Conservation (phyloP, 2,113 vertebrate genomes). For the Prochilodus magdalenae region DNA sequence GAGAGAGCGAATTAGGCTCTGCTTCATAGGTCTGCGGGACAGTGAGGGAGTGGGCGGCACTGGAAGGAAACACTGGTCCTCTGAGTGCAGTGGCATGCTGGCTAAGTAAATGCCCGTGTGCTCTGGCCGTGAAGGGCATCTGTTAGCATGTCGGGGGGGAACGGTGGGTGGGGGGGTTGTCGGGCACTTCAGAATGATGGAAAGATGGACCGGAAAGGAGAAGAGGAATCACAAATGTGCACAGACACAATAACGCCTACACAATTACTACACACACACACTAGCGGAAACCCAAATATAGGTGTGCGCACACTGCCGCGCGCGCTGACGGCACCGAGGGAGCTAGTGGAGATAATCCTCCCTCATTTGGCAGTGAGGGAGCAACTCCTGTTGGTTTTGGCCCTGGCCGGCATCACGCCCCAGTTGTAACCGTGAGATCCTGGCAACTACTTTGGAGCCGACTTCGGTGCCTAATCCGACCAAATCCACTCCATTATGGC, state of each 20-base stretch:
- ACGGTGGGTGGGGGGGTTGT: neutral
- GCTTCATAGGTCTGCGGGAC: neutral
- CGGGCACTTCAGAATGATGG: neutral
- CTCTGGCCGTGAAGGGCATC: slow-evolving; percentile 49
- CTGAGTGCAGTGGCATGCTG: slow-evolving; percentile 43
- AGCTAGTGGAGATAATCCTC: slow-evolving; percentile 12
- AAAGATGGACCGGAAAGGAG: neutral
- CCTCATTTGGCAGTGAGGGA: slow-evolving; percentile 46
- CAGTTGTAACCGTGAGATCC: slow-evolving; percentile 62
- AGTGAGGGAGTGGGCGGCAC: slow-evolving; percentile 35
- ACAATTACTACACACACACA: neutral
- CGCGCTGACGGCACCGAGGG: neutral
- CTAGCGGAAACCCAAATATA: slow-evolving; percentile 1
- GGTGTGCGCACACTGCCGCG: neutral
- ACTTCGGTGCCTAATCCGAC: slow-evolving; percentile 71
- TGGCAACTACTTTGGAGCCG: slow-evolving; percentile 67
- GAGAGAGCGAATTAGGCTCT: neutral
- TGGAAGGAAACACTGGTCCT: slow-evolving; percentile 42
- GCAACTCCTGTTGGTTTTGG: slow-evolving; percentile 40
- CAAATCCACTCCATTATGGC: slow-evolving; percentile 72
- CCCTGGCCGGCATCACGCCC: slow-evolving; percentile 57
- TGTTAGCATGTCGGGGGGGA: slow-evolving; percentile 26
- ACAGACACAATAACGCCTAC: slow-evolving; percentile 49
- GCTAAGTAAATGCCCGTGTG: slow-evolving; percentile 48
- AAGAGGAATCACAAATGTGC: slow-evolving; percentile 41